Conservation (phyloP, 2,888 invertebrate species). For the Sarcophaga variegata region DNA sequence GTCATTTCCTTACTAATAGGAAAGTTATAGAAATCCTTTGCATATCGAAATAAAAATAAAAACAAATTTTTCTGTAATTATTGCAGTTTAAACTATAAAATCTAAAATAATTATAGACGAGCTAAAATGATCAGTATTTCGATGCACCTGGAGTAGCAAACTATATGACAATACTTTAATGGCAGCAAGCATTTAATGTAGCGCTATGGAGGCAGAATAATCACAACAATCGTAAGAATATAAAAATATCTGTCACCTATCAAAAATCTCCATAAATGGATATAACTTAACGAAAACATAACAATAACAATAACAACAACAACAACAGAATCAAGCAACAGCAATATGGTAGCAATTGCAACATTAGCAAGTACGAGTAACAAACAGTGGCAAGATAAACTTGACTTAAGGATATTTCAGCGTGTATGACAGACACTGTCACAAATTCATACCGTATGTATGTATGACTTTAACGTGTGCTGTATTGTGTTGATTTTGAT, state of each 20-base stretch:
- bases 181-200: background rate
- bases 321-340: background rate
- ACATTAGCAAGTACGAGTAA: constrained; percentile 37
- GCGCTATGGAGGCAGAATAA: constrained; percentile 47
- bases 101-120: no score
- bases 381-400: constrained; percentile 47
- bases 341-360: constrained; percentile 43
- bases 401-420: constrained; percentile 65
- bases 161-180: no score
- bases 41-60: no score
- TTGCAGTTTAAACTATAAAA: no score
- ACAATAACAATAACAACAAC: constrained; percentile 17
- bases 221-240: constrained; percentile 67
- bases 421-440: constrained; percentile 59
- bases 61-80: no score
- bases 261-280: constrained; percentile 80
- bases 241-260: constrained; percentile 78
- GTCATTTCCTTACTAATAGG: no score
- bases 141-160: background rate
- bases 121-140: background rate
- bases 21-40: no score
- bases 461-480: constrained; percentile 54
- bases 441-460: constrained; percentile 56
- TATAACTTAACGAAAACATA: constrained; percentile 74
- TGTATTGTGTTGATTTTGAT: constrained; percentile 59